phyloP scores from a whole-genome alignment of 2,797 vertebrate genomes.

The Alcedo quadribrachys region DNA sequence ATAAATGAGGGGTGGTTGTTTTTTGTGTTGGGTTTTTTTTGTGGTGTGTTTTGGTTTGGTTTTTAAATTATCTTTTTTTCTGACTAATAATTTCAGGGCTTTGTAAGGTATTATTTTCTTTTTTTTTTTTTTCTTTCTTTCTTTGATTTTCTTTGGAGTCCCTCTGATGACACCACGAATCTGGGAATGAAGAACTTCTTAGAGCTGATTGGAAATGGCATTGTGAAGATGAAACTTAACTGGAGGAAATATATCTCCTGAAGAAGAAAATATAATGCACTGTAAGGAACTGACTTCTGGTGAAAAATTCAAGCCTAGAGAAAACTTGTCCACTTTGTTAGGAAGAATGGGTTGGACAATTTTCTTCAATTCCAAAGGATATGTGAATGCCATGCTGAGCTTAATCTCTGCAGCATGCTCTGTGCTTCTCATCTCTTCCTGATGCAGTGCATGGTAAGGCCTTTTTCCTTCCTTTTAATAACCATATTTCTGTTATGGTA shows the following conservation, averaged over 20 bases:
- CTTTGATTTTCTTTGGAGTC: conserved; percentile 64
- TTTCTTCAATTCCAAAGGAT: conserved; percentile 65
- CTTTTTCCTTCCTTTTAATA: conserved; percentile 60
- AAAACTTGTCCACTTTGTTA: conserved; percentile 70
- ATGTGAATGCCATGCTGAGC: conserved; percentile 72
- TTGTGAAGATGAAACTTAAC: conserved; percentile 70
- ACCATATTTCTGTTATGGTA: not conserved
- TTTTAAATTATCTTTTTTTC: not conserved
- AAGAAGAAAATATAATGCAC: conserved; percentile 74
- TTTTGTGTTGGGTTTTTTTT: no score
- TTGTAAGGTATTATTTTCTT: conserved; percentile 55
- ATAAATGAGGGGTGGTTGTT: not conserved
- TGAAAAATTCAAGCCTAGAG: conserved; percentile 73
- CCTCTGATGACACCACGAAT: conserved; percentile 62
- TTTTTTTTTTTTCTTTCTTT: conserved; percentile 46
- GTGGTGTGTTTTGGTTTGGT: no score
- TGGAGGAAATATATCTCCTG: conserved; percentile 68
- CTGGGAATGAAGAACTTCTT: conserved; percentile 75
- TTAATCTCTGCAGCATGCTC: conserved; percentile 84
- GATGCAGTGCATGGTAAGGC: conserved; percentile 96
- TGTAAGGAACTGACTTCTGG: conserved; percentile 67
- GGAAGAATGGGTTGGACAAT: conserved; percentile 79
- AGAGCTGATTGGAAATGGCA: conserved; percentile 72
- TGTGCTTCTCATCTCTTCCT: conserved; percentile 91
- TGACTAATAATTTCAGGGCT: conserved; percentile 11